Evolutionary conservation across 1,140 invertebrate species (phyloP), one percentile per base, ranked within the genome.

Genomic region (Ceratoteleas bidentatus): DNA sequence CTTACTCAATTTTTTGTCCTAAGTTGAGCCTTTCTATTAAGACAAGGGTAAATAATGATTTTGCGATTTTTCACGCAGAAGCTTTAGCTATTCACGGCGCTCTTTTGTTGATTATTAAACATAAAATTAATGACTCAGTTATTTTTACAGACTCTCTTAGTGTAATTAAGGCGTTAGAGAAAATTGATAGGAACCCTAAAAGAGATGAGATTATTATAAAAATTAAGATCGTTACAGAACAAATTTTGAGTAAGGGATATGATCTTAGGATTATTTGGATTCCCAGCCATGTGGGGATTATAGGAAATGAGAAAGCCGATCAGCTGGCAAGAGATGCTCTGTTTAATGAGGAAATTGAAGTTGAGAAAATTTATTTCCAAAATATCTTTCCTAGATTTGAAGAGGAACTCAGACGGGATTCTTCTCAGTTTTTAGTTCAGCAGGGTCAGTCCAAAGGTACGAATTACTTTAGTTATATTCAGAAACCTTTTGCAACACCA

Each of bases 61-160:
- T 24, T 16, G 8, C 56, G 2, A 58, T 58, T 3, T 58, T 58
- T 34, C 56, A 58, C 24, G 56, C 56, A 0, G 56, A 58, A 45
- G 36, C 56, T 9, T 45, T 24, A 7, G 56, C 56, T 15, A 58
- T 58, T 24, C 7, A 43, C 8, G 56, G 43, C 6, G 15, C 56
- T 0, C 15, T 58, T 3, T 40, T 43, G 11, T 16, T 43, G 0
- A 43, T 58, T 13, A 10, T 47, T 3, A 47, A 47, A 47, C 11
- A 11, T 47, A 47, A 47, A 47, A 11, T 11, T 45, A 8, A 4
- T 10, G 10, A 45, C n/a, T 4, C 43, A 3, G 43, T 45, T 3
- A 45, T 45, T 45, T 11, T 45, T 11, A 45, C 43, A 10, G 43
- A 45, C n/a, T 45, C 43, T 10, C 4, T 11, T 10, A 45, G 43